Base-by-base conservation (phyloP, 2,113 vertebrate genomes). In the Columba livia region DNA sequence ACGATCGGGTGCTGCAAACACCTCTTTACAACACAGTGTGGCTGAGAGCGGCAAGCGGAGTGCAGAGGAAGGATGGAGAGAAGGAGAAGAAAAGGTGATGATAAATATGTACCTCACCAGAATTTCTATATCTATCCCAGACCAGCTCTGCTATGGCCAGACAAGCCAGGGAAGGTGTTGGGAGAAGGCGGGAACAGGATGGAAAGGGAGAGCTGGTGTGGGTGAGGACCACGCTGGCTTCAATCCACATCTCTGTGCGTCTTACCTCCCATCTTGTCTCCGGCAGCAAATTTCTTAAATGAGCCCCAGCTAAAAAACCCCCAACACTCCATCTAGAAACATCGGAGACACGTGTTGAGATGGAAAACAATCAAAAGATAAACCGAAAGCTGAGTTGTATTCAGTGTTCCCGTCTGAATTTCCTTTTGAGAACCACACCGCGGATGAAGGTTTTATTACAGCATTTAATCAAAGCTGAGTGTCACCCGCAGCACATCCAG, bases 391-490 rank as follows among this genome's bases (percentile, higher is more conserved):
- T 51, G 89, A 73, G 79, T 0, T 48, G 88, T 10, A 38, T 23
- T 64, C 82, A 71, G 60, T 0, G 12, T 20, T 82, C 67, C 82
- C 90, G 38, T 36, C 85, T 50, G 82, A 29, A 67, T 88, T 80
- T 53, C 88, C 79, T 90, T 53, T 9, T 42, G 85, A 44, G 77
- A 91, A 50, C 7, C 64, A 29, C 25, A 31, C 2, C 80, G 40
- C 56, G 23, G 56, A 40, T 38, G 88, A 42, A 56, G 69, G 36
- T 38, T 86, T 90, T 95, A 86, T 54, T 95, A 86, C 73, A 57
- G 79, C 51, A 40, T 74, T 96, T 84, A 56, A 94, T 92, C 93
- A 90, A 77, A 93, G 94, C 88, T 57, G 74, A 70, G 58, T 4
- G 56, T 61, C 88, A 83, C 75, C 79, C 79, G 11, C 51, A 78